These are phyloP conservation scores for Hyposoter didymator DNA, from an alignment of 2,888 invertebrate species.

Conservation along the genomic window DNA sequence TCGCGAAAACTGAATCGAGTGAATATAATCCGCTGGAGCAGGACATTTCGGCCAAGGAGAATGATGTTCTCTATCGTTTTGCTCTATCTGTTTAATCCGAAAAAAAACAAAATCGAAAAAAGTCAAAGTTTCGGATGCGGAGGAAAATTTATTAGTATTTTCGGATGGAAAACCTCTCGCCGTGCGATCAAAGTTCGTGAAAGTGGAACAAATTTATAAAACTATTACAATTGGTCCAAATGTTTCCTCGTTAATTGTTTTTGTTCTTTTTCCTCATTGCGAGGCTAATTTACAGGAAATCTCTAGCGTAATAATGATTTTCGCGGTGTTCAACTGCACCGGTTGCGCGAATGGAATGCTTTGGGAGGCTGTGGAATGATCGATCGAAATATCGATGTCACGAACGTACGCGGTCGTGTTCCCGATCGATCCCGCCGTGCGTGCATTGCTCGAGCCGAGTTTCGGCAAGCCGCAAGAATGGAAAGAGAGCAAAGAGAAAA, in stretches of 20 bases:
- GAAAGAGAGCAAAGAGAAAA: conserved; percentile 2
- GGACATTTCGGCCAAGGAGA: conserved; percentile 54
- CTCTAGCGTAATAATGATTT: not conserved
- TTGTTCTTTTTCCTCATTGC: not conserved
- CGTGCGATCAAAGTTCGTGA: not conserved
- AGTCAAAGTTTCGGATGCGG: not conserved
- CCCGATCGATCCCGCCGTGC: conserved; percentile 45
- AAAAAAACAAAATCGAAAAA: not conserved
- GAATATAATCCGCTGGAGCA: conserved; percentile 56
- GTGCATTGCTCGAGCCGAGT: conserved; percentile 36
- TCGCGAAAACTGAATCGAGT: conserved; percentile 50
- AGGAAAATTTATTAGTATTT: conserved; percentile 54
- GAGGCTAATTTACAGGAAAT: not conserved
- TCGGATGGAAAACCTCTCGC: conserved; percentile 14
- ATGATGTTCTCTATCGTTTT: not conserved
- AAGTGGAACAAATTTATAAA: not conserved
- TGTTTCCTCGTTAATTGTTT: too few relatives aligned
- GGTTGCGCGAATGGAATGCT: not conserved
- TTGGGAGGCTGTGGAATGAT: conserved; percentile 1
- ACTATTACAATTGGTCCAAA: not conserved
- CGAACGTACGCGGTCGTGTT: conserved; percentile 11
- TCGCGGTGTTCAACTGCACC: not conserved
- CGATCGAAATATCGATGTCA: conserved; percentile 41
- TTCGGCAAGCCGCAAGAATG: conserved; percentile 32
- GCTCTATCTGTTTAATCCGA: conserved; percentile 6